Evolutionary conservation across 2,797 vertebrate species (phyloP).

Genomic region (Epinephelus malabaricus): DNA sequence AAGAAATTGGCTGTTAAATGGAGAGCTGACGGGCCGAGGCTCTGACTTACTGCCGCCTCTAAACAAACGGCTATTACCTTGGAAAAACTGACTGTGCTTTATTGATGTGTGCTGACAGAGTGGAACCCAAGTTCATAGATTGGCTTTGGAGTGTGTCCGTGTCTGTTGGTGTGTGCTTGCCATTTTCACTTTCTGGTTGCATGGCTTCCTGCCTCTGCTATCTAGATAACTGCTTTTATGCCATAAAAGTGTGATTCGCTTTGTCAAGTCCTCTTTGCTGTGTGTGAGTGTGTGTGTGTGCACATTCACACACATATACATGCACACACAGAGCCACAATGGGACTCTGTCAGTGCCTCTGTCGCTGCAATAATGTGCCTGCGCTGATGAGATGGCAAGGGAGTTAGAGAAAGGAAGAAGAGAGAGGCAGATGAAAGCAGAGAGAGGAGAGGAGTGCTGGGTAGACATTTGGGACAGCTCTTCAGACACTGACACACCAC

Average conservation of each 20-base stretch:
- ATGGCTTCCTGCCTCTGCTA: conserved; percentile 36
- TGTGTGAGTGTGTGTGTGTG: no score
- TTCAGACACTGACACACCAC: not conserved
- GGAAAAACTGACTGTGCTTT: conserved; percentile 25
- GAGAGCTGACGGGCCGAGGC: conserved; percentile 5
- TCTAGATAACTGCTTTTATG: conserved; percentile 38
- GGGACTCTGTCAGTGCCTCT: conserved; percentile 14
- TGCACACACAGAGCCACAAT: not conserved
- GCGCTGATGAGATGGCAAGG: conserved; percentile 37
- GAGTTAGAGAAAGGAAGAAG: not conserved
- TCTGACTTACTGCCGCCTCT: conserved; percentile 36
- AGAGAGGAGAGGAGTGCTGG: not conserved
- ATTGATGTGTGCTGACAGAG: conserved; percentile 54
- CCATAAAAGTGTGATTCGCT: conserved; percentile 32
- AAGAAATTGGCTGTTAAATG: conserved; percentile 50
- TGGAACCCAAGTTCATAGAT: conserved; percentile 26
- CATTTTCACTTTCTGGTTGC: conserved; percentile 35
- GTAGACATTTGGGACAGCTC: conserved; percentile 8
- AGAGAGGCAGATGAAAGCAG: conserved; percentile 2
- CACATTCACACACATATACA: conserved; percentile 4
- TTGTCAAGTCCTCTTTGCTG: conserved; percentile 13
- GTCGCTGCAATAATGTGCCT: conserved; percentile 41
- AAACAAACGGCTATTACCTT: conserved; percentile 48
- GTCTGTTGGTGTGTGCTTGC: conserved; percentile 26
- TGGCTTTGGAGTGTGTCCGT: conserved; percentile 25